phyloP scores from a whole-genome alignment of 2,113 vertebrate species.

The Ascaphus truei region DNA sequence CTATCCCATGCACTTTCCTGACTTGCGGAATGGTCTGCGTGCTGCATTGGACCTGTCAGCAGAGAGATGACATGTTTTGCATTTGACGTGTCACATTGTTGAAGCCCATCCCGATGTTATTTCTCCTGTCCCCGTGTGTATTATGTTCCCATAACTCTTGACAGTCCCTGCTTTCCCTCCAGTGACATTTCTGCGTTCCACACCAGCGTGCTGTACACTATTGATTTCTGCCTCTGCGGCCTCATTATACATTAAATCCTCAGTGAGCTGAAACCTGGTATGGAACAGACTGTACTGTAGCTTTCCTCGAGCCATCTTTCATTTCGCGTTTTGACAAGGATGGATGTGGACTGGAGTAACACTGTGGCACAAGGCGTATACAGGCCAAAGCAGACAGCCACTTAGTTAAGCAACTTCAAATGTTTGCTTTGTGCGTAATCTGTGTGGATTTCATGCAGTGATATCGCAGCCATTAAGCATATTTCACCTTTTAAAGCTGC shows the following conservation, averaged over 20 bases:
- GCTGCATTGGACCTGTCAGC: not conserved
- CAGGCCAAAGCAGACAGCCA: not conserved
- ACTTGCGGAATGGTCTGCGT: too few species aligned
- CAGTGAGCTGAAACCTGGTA: constrained; percentile 8
- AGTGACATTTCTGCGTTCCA: constrained; percentile 23
- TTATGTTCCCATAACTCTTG: constrained; percentile 20
- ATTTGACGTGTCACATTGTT: not conserved
- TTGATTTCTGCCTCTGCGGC: constrained; percentile 44
- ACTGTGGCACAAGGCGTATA: constrained; percentile 48
- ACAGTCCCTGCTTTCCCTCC: constrained; percentile 28
- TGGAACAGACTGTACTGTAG: constrained; percentile 46
- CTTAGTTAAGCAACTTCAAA: not conserved
- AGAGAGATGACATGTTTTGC: not conserved
- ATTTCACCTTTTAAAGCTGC: too few species aligned
- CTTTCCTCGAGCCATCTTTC: constrained; percentile 41
- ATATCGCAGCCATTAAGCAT: not conserved
- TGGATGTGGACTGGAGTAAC: constrained; percentile 54
- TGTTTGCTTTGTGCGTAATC: not conserved
- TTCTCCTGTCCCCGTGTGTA: not conserved
- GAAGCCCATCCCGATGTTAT: not conserved
- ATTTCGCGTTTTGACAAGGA: constrained; percentile 43
- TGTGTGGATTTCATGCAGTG: not conserved
- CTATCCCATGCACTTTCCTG: not conserved
- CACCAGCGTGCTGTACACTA: constrained; percentile 8
- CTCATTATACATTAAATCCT: constrained; percentile 41